phyloP scores from a whole-genome alignment of 2,888 invertebrate species.

The Nasonovia ribisnigri region DNA sequence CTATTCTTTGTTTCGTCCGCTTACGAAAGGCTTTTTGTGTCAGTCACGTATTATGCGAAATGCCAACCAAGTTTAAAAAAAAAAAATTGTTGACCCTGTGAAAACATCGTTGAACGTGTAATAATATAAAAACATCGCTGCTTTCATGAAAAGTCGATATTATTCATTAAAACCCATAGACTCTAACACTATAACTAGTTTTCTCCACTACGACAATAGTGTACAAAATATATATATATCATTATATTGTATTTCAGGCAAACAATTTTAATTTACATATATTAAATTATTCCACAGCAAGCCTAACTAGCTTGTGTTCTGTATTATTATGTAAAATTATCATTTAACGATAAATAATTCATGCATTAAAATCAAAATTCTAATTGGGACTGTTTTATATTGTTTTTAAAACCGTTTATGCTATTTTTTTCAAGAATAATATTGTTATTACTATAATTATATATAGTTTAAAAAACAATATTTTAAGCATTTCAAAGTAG shows the following conservation, averaged over 20 bases:
- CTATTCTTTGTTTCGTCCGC: conserved; percentile 43
- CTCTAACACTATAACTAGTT: neutral
- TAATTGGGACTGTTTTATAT: too few species aligned
- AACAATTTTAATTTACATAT: too few species aligned
- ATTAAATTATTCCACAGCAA: too few species aligned
- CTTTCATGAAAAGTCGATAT: conserved; percentile 26
- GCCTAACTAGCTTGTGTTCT: too few species aligned
- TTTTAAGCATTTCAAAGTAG: neutral
- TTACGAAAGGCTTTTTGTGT: conserved; percentile 58
- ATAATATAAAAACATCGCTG: conserved; percentile 38
- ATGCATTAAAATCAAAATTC: neutral
- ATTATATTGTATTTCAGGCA: neutral
- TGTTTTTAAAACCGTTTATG: too few species aligned
- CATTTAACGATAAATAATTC: neutral
- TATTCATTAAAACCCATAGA: conserved; percentile 6
- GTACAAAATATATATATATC: neutral
- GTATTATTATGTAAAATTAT: too few species aligned
- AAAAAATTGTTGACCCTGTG: conserved; percentile 45
- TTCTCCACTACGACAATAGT: neutral
- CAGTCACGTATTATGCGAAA: conserved; percentile 57
- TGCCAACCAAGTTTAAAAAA: conserved; percentile 35
- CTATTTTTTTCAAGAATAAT: too few species aligned
- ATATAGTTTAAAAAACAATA: too few species aligned
- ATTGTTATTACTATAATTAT: too few species aligned
- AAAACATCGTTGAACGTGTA: conserved; percentile 34